Evolutionary conservation across 2,888 invertebrate species (phyloP).

Genomic region (Lasioglossum marginatum): DNA sequence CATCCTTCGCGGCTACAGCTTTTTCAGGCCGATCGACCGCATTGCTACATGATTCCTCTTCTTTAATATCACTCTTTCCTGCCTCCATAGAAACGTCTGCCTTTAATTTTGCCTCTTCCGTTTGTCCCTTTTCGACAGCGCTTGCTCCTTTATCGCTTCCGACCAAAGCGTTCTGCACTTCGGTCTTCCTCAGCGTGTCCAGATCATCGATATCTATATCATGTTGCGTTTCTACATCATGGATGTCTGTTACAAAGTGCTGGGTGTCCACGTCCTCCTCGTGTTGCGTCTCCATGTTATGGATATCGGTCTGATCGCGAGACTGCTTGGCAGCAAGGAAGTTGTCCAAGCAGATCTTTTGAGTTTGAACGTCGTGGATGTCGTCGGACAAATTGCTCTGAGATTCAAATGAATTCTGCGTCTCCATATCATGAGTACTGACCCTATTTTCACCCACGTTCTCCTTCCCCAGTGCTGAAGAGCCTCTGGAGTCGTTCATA

Average conservation of each 20-base stretch:
- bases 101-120: background rate
- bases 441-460: constrained; percentile 13
- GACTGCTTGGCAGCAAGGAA: background rate
- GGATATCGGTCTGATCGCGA: constrained; percentile 27
- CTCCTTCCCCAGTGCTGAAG: background rate
- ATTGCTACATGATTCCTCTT: background rate
- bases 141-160: background rate
- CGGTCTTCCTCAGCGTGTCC: background rate
- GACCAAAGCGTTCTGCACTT: constrained; percentile 18
- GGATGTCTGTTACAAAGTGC: background rate
- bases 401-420: constrained; percentile 44
- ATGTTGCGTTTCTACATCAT: constrained; percentile 22
- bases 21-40: background rate
- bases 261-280: background rate
- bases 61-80: background rate
- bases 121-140: background rate
- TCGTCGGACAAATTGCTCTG: background rate
- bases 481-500: constrained; percentile 11
- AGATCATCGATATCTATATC: constrained; percentile 34
- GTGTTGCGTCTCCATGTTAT: constrained; percentile 60
- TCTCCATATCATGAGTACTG: constrained; percentile 66
- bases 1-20: background rate
- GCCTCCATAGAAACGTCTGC: constrained; percentile 11
- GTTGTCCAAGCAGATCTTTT: constrained; percentile 32
- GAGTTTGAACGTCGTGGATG: constrained; percentile 65